phyloP scores from a whole-genome alignment of 2,113 vertebrate genomes.

The Limnothrissa miodon region DNA sequence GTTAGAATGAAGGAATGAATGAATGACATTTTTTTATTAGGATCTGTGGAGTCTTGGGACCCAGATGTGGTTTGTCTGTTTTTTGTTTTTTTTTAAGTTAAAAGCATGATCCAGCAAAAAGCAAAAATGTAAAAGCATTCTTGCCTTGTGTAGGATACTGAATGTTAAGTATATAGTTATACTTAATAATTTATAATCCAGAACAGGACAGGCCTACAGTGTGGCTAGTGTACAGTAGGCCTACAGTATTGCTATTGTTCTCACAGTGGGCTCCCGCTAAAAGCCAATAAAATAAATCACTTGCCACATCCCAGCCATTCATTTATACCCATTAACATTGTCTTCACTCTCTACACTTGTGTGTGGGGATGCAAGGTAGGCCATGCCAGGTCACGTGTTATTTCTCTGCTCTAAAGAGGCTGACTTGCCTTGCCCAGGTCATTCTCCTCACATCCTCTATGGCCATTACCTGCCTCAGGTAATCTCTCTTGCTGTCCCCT shows the following conservation, averaged over 20 bases:
- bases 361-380: background rate
- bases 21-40: too few relatives aligned
- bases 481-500: conserved; percentile 44
- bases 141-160: too few relatives aligned
- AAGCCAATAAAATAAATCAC: background rate
- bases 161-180: too few relatives aligned
- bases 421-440: background rate
- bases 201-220: too few relatives aligned
- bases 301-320: background rate
- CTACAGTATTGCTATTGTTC: background rate
- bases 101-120: too few relatives aligned
- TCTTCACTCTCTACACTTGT: background rate
- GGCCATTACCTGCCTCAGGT: conserved; percentile 34
- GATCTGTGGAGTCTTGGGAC: too few relatives aligned
- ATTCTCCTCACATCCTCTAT: background rate
- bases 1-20: too few relatives aligned
- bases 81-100: too few relatives aligned
- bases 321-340: background rate
- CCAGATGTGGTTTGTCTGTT: too few relatives aligned
- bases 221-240: too few relatives aligned
- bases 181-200: too few relatives aligned
- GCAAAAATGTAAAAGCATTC: too few relatives aligned
- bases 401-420: background rate
- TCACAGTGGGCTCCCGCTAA: background rate
- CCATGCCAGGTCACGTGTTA: conserved; percentile 1